Evolutionary conservation across 30 jellyfish, hydroid and myxozoan genomes (phyloP).

Genomic region (Hydractinia echinata): DNA sequence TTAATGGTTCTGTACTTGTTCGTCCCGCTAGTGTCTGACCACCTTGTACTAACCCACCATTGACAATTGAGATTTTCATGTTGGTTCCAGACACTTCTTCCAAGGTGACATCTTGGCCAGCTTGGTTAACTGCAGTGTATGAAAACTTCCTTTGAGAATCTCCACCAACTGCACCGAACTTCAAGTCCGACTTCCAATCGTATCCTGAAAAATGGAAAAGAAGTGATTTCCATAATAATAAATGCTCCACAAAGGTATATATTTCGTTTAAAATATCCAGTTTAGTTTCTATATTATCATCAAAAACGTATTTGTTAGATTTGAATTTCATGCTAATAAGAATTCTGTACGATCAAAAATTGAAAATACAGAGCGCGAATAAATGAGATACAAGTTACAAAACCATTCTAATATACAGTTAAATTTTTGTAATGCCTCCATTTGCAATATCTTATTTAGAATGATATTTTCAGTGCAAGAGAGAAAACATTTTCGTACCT

Average conservation of each 20-base stretch:
- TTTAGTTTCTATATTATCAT: too few species aligned
- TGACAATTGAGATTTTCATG: conserved; percentile 11
- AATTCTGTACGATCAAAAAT: too few species aligned
- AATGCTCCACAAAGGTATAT: too few species aligned
- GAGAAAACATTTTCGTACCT: conserved; percentile 31
- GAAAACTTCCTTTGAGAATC: conserved; percentile 22
- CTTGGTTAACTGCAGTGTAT: conserved; percentile 72
- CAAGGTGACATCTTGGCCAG: conserved; percentile 70
- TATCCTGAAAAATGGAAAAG: conserved; percentile 41
- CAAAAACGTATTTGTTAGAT: too few species aligned
- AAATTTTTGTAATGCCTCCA: too few species aligned
- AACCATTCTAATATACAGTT: too few species aligned
- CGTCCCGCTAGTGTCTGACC: conserved; percentile 31
- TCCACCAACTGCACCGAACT: neutral
- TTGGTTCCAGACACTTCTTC: conserved; percentile 43
- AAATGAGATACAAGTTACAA: too few species aligned
- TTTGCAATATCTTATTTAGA: neutral
- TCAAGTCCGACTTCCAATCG: conserved; percentile 63
- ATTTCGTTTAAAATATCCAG: too few species aligned
- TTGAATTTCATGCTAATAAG: too few species aligned
- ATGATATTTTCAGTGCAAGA: neutral
- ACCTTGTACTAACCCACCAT: conserved; percentile 43
- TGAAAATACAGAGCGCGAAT: too few species aligned
- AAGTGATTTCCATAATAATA: neutral
- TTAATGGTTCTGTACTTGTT: conserved; percentile 31